Conservation (phyloP, 1,140 invertebrate species). For the Drosophila prosaltans region DNA sequence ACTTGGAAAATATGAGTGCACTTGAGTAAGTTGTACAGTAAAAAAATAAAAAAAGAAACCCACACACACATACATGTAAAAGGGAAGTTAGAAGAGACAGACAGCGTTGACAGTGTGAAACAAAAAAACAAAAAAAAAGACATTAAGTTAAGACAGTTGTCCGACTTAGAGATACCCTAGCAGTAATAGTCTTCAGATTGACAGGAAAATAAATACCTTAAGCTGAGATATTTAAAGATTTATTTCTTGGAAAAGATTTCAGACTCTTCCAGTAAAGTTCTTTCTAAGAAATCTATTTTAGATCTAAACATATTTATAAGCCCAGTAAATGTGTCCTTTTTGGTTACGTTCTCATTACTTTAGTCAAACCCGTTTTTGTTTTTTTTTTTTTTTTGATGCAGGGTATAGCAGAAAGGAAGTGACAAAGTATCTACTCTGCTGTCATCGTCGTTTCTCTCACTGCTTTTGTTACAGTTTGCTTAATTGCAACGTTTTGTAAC, state of each 20-base stretch:
- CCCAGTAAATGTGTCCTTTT: background rate
- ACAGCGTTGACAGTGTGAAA: constrained; percentile 18
- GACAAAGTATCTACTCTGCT: constrained; percentile 2
- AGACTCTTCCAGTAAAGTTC: too few species aligned
- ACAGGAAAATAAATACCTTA: too few species aligned
- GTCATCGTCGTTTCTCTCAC: constrained; percentile 21
- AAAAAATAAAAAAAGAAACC: background rate
- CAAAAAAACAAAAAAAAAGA: constrained; percentile 1
- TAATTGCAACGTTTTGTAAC: constrained; percentile 80
- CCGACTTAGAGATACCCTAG: background rate
- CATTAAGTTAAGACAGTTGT: background rate
- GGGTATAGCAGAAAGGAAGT: constrained; percentile 5
- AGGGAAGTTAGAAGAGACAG: constrained; percentile 12
- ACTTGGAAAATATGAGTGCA: constrained; percentile 57
- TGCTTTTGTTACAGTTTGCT: constrained; percentile 74
- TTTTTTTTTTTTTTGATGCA: background rate
- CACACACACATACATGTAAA: constrained; percentile 6
- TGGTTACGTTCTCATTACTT: background rate
- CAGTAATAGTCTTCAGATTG: too few species aligned
- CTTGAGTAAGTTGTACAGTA: constrained; percentile 39
- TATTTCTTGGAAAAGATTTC: too few species aligned
- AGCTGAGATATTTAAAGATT: too few species aligned
- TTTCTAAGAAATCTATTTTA: too few species aligned
- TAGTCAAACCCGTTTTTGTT: background rate
- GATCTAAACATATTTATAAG: too few species aligned